phyloP scores from a whole-genome alignment of 2,797 vertebrate species.

The Sebastes minor region DNA sequence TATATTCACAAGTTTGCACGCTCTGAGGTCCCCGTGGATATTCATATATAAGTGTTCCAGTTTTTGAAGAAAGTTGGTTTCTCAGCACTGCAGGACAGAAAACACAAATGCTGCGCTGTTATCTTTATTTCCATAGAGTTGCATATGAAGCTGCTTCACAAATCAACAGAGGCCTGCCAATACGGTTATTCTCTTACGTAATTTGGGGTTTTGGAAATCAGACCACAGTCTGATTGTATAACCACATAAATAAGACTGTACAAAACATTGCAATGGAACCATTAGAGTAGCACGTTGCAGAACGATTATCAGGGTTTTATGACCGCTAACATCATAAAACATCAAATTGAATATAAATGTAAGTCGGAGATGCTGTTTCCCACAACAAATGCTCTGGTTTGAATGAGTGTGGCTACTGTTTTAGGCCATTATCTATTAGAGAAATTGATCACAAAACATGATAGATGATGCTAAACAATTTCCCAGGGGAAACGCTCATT shows the following conservation, averaged over 20 bases:
- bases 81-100: background rate
- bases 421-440: background rate
- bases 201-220: slow-evolving; percentile 38
- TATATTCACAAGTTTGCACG: background rate
- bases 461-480: background rate
- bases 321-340: background rate
- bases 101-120: background rate
- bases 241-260: slow-evolving; percentile 4
- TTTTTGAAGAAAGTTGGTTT: slow-evolving; percentile 1
- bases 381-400: background rate
- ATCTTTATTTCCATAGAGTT: slow-evolving; percentile 12
- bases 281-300: background rate
- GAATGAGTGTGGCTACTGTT: background rate
- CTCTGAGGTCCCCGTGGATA: background rate
- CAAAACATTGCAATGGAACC: background rate
- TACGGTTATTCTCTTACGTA: slow-evolving; percentile 38
- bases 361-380: background rate
- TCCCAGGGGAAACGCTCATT: background rate
- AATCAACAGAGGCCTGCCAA: slow-evolving; percentile 42
- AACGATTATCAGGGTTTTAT: background rate
- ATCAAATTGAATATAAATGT: background rate
- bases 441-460: background rate
- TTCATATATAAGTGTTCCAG: slow-evolving; percentile 11
- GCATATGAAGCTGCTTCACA: slow-evolving; percentile 26
- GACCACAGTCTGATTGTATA: slow-evolving; percentile 8